Percentiles rank a stretch among this genome's conserved stretches.
Conservation (phyloP, 2,113 vertebrate genomes). For the Phycodurus eques region DNA sequence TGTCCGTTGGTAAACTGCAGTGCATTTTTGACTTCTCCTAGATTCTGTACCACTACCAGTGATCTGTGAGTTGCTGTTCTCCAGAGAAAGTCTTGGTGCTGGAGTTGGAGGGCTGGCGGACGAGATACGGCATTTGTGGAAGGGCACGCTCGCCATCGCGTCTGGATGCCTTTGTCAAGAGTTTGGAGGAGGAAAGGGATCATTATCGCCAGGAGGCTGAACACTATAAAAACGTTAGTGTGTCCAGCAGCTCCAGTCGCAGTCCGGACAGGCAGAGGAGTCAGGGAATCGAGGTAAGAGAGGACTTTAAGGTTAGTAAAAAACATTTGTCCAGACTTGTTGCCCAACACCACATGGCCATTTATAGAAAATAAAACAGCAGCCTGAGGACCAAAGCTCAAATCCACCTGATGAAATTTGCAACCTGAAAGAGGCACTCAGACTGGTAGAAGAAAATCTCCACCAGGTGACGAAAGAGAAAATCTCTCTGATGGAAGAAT, state of each 20-base stretch:
- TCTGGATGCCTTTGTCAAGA: constrained; percentile 89
- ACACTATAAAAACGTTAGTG: constrained; percentile 75
- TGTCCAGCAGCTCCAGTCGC: constrained; percentile 41
- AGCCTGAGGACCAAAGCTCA: not conserved
- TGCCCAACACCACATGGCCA: not conserved
- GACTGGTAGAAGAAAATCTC: not conserved
- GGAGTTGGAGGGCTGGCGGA: constrained; percentile 87
- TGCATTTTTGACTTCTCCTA: not conserved
- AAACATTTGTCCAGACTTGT: not conserved
- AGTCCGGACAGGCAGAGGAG: constrained; percentile 62
- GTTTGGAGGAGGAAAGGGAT: constrained; percentile 92
- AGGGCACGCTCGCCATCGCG: constrained; percentile 87
- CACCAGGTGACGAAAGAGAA: constrained; percentile 72
- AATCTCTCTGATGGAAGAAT: not conserved
- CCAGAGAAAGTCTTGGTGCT: constrained; percentile 87
- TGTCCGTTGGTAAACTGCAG: constrained; percentile 76
- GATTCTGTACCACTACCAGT: not conserved
- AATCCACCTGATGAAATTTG: not conserved
- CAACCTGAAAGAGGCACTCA: not conserved
- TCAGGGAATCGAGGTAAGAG: constrained; percentile 25
- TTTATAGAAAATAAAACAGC: not conserved
- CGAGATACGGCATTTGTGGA: constrained; percentile 82
- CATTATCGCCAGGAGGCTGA: constrained; percentile 84
- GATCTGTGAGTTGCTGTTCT: not conserved
- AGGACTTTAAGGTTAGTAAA: not conserved